Evolutionary conservation across 2,888 invertebrate genomes (phyloP).

Genomic region (Megaustenia siamemsis): DNA sequence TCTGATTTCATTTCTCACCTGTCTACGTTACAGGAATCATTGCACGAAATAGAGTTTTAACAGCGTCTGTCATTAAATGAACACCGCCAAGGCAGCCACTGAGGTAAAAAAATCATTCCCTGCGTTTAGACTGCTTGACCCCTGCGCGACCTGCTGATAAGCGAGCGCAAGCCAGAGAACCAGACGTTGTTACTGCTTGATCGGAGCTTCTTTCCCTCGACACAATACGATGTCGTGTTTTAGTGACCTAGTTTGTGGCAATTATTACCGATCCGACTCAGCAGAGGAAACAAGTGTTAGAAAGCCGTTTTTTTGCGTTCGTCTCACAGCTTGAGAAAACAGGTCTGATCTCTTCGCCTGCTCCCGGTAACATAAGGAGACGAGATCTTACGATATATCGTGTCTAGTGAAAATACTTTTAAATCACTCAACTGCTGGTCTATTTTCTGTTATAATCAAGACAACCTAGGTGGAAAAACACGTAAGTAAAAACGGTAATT

Average conservation of each 20-base stretch:
- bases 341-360: background rate
- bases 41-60: too few species aligned
- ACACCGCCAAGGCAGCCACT: background rate
- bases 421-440: background rate
- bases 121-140: background rate
- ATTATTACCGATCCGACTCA: conserved; percentile 31
- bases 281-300: conserved; percentile 21
- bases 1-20: too few species aligned
- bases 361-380: background rate
- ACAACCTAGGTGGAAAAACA: background rate
- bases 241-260: conserved; percentile 35
- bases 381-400: conserved; percentile 9
- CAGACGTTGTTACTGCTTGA: background rate
- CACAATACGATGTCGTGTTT: conserved; percentile 27
- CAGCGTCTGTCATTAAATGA: too few species aligned
- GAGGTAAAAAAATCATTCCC: conserved; percentile 19
- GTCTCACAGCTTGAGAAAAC: background rate
- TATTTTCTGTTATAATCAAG: conserved; percentile 7
- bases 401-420: conserved; percentile 8
- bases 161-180: background rate
- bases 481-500: background rate
- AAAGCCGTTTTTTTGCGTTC: conserved; percentile 13
- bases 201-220: background rate
- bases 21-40: too few species aligned
- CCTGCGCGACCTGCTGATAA: conserved; percentile 27